Evolutionary conservation across 2,888 invertebrate species (phyloP).

Genomic region (Temnothorax ravouxi): DNA sequence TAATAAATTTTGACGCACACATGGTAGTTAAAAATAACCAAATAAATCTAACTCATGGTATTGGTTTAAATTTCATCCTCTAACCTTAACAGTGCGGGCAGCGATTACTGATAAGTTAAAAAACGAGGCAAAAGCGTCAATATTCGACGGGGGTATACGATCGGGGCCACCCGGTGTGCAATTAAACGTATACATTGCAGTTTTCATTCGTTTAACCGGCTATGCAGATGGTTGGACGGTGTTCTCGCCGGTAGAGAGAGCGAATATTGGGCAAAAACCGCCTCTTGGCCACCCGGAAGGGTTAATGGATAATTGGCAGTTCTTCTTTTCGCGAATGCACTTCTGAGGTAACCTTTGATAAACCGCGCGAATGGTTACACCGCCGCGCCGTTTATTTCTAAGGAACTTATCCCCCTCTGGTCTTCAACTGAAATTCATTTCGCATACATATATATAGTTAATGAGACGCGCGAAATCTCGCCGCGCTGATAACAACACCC

Average conservation of each 20-base stretch:
- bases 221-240: slow-evolving; percentile 46
- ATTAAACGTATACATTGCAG: slow-evolving; percentile 57
- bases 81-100: not conserved
- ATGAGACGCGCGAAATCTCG: not conserved
- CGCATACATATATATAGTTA: not conserved
- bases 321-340: slow-evolving; percentile 38
- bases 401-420: too few species aligned
- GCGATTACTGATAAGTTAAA: not conserved
- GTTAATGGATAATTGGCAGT: slow-evolving; percentile 65
- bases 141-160: slow-evolving; percentile 26
- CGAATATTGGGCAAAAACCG: slow-evolving; percentile 48
- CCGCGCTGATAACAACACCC: not conserved
- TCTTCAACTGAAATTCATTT: not conserved
- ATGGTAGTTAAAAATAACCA: too few species aligned
- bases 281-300: slow-evolving; percentile 66
- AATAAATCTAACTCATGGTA: too few species aligned
- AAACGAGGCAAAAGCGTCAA: not conserved
- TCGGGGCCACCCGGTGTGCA: slow-evolving; percentile 51
- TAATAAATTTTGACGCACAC: too few species aligned
- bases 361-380: not conserved
- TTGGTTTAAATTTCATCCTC: too few species aligned
- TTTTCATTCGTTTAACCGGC: slow-evolving; percentile 66
- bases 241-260: not conserved
- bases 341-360: slow-evolving; percentile 47
- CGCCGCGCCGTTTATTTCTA: not conserved